Evolutionary conservation across 2,797 vertebrate species (phyloP).

Genomic region (Tenualosa ilisha): DNA sequence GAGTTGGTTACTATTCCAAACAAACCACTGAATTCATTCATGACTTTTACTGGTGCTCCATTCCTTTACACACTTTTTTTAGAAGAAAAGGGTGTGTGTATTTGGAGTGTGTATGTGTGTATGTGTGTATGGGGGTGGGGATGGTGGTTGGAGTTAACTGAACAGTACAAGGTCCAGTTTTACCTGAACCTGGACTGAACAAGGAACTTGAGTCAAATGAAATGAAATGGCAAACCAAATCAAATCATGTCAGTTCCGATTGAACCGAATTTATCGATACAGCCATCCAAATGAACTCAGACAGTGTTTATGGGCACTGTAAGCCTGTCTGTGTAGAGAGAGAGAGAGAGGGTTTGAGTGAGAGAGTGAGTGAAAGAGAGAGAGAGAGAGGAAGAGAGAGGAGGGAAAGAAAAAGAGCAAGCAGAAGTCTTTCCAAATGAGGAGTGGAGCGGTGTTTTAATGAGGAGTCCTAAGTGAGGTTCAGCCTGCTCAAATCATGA

Average conservation of each 20-base stretch:
- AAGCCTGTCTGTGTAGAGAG: neutral
- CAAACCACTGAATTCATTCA: neutral
- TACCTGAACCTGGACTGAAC: neutral
- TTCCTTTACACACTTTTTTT: conserved; percentile 31
- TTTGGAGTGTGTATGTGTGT: neutral
- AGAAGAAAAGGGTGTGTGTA: neutral
- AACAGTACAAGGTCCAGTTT: conserved; percentile 30
- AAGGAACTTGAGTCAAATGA: neutral
- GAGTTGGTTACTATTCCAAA: neutral
- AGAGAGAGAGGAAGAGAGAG: neutral
- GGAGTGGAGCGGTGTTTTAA: conserved; percentile 14
- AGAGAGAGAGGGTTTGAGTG: neutral
- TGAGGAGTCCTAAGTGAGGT: neutral
- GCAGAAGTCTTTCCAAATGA: neutral
- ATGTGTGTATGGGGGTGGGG: too few species aligned
- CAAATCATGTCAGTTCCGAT: neutral
- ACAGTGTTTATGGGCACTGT: neutral
- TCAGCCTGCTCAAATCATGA: neutral
- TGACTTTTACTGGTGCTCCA: conserved; percentile 5
- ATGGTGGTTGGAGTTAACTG: neutral
- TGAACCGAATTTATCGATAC: neutral
- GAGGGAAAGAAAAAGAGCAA: neutral
- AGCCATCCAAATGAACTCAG: neutral
- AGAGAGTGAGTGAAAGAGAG: neutral
- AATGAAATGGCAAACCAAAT: conserved; percentile 1